Evolutionary conservation across 2,797 vertebrate genomes (phyloP).

Genomic region (Melopsittacus undulatus): DNA sequence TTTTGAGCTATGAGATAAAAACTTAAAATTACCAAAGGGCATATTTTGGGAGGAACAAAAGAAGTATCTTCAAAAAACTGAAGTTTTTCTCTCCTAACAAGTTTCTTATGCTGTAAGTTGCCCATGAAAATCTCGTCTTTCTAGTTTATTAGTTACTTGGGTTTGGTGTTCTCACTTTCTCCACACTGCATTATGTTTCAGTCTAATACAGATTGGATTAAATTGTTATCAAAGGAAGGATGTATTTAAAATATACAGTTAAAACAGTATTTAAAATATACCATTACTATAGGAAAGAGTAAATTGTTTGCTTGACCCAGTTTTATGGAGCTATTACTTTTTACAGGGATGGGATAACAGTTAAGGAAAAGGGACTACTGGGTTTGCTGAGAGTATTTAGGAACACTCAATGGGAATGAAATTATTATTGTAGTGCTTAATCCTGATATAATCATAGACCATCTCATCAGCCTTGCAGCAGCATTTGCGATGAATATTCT

Average conservation of each 20-base stretch:
- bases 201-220: background rate
- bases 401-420: constrained; percentile 21
- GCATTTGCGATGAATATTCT: constrained; percentile 3
- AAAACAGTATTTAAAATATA: background rate
- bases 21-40: background rate
- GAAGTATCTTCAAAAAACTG: background rate
- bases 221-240: background rate
- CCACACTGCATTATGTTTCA: background rate
- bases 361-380: constrained; percentile 2
- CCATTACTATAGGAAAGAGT: background rate
- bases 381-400: constrained; percentile 26
- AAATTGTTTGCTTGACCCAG: constrained; percentile 33
- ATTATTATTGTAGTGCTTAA: constrained; percentile 45
- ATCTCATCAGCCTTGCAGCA: background rate
- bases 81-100: background rate
- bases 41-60: background rate
- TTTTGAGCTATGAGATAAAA: background rate
- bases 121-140: background rate
- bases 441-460: constrained; percentile 35
- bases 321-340: constrained; percentile 16
- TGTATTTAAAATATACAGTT: background rate
- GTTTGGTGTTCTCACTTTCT: background rate
- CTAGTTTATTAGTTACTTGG: background rate
- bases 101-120: background rate
- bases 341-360: background rate